Evolutionary conservation across 1,140 invertebrate genomes (phyloP), one percentile per base, ranked within the genome.

Genomic region (Potamilus streckersoni): DNA sequence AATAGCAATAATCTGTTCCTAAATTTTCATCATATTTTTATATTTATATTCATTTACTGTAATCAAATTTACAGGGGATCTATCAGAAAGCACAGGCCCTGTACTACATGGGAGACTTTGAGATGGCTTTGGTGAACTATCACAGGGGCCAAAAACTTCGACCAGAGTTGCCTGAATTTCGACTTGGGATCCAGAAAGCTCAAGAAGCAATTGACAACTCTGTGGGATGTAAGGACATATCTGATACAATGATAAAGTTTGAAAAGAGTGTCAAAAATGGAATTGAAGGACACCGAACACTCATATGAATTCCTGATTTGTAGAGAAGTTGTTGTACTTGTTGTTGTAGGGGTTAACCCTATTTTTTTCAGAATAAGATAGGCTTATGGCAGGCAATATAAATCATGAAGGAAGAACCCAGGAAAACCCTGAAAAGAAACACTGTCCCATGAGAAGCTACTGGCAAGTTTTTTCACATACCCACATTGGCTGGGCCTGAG

Each of bases 161-260:
- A 16, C 96, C 96, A 0, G 96, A 98, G 79, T 91, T 96, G 64
- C 94, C 94, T 73, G 93, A 93, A 23, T 98, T 98, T 89, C 93
- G 95, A 66, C 92, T 97, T 20, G 97, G 97, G 15, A 94, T 98
- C 1, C 95, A 97, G 84, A 98, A 98, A 87, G 95, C 96, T 0
- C 95, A 96, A 89, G 95, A 98, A 88, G 96, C 96, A 12, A 98
- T 98, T 80, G 93, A 96, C 89, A 97, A 96, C 84, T 94, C 96
- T 13, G 95, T 98, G 56, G 96, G 96, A 79, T 90, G 93, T 93
- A 76, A 85, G 84, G 16, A 13, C 17, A 31, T 27, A 17, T 49
- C 56, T 68, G 31, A 31, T 57, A 58, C 17, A 14, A 14, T 23
- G 19, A 31, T 65, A 19, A 38, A 4, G 13, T 20, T 31, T 63